A percentile compares a stretch with the other conserved stretches of the same genome.
Evolutionary conservation across 1,140 invertebrate genomes (phyloP).

Genomic region (Drosophila pallidifrons): DNA sequence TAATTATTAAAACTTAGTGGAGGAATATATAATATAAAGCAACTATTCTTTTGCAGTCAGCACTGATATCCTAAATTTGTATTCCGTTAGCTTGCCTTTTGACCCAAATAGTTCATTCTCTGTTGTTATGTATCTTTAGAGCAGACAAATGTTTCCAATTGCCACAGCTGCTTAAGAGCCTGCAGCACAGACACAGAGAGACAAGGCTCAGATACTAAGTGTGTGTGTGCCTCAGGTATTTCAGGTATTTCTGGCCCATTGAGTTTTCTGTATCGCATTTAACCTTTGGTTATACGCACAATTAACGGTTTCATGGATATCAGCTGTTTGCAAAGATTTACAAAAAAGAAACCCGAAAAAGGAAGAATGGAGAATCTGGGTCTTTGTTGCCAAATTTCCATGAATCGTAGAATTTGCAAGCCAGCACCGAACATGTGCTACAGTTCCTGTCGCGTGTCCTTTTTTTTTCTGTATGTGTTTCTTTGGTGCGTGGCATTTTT

Average conservation of each 20-base stretch:
- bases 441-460: constrained; percentile 51
- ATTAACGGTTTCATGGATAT: constrained; percentile 72
- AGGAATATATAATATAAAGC: no score
- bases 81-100: background rate
- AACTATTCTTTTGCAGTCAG: no score
- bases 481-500: constrained; percentile 8
- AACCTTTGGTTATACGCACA: constrained; percentile 65
- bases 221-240: constrained; percentile 26
- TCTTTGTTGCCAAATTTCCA: constrained; percentile 48
- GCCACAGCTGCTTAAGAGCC: constrained; percentile 41
- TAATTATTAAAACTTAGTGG: no score
- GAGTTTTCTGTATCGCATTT: constrained; percentile 37
- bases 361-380: background rate
- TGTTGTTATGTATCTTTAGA: no score
- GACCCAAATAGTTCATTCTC: no score
- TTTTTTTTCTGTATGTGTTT: background rate
- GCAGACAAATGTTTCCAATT: constrained; percentile 15
- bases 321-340: constrained; percentile 60
- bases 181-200: constrained; percentile 11
- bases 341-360: constrained; percentile 26
- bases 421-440: constrained; percentile 33
- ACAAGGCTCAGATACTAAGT: background rate
- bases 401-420: constrained; percentile 56
- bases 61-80: no score
- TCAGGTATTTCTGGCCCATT: constrained; percentile 48